Evolutionary conservation across 2,888 invertebrate genomes (phyloP).

Genomic region (Pomacea canaliculata): DNA sequence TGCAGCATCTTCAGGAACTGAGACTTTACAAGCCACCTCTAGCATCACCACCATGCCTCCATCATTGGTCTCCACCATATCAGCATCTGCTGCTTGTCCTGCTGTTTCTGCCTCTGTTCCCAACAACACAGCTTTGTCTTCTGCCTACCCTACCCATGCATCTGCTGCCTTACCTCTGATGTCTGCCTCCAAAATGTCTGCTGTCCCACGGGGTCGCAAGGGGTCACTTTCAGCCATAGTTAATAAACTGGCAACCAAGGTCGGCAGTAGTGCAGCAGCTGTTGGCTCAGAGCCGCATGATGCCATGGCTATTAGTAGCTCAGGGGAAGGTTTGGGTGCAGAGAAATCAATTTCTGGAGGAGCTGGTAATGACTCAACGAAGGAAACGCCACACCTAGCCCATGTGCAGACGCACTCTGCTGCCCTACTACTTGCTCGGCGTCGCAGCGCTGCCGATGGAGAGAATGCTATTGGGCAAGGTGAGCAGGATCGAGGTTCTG

Average conservation of each 20-base stretch:
- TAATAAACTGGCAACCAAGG: conserved; percentile 79
- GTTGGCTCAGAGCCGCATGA: conserved; percentile 5
- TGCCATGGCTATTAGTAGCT: not conserved
- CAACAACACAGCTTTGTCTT: conserved; percentile 8
- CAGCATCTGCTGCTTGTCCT: conserved; percentile 1
- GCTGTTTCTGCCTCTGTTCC: conserved; percentile 20
- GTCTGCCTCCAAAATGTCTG: conserved; percentile 18
- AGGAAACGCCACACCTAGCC: not conserved
- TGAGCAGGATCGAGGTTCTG: not conserved
- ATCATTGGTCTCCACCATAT: conserved; percentile 4
- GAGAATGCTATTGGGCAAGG: not conserved
- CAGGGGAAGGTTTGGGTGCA: not conserved
- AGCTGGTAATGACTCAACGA: not conserved
- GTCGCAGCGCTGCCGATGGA: conserved; percentile 6
- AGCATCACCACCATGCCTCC: conserved; percentile 4
- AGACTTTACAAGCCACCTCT: conserved; percentile 21
- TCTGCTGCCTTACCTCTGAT: too few species aligned
- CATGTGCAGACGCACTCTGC: not conserved
- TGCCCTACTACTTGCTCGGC: not conserved
- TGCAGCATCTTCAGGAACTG: not conserved
- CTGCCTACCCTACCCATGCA: not conserved
- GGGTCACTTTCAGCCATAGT: conserved; percentile 77
- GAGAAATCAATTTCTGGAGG: not conserved
- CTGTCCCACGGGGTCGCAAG: conserved; percentile 47
- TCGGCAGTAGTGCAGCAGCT: conserved; percentile 18